Evolutionary conservation across 2,888 invertebrate species (phyloP).

Genomic region (Brachylomia viminalis): DNA sequence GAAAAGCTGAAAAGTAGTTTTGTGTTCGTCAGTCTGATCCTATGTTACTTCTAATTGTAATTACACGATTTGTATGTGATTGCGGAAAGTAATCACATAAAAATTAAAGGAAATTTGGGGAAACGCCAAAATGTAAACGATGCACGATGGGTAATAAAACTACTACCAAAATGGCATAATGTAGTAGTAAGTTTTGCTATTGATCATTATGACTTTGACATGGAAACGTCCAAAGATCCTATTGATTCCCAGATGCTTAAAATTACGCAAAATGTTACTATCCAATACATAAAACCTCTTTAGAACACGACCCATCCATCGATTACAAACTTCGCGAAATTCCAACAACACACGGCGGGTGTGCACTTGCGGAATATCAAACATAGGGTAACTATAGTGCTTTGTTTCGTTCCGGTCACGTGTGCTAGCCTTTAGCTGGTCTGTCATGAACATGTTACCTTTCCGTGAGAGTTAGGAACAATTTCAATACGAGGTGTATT

Average conservation of each 20-base stretch:
- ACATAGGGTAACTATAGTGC: constrained; percentile 50
- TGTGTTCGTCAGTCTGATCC: not conserved
- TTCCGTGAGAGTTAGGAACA: constrained; percentile 58
- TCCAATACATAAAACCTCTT: constrained; percentile 4
- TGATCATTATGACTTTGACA: not conserved
- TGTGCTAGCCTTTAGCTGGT: constrained; percentile 59
- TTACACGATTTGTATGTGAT: not conserved
- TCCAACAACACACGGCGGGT: constrained; percentile 29
- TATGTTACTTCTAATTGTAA: not conserved
- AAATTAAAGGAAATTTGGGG: too few relatives aligned
- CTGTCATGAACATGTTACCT: constrained; percentile 63
- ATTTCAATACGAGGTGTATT: constrained; percentile 63
- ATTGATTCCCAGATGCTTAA: too few relatives aligned
- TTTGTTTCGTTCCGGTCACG: constrained; percentile 65
- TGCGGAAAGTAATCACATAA: too few relatives aligned
- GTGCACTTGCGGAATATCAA: constrained; percentile 57
- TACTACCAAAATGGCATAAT: not conserved
- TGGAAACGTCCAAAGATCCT: too few relatives aligned
- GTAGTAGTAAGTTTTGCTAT: not conserved
- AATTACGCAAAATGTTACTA: not conserved
- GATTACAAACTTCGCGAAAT: constrained; percentile 52
- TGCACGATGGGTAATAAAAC: not conserved
- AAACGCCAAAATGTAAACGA: not conserved
- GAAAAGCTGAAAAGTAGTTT: not conserved
- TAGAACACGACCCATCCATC: constrained; percentile 23